Evolutionary conservation across 2,113 vertebrate genomes (phyloP), one percentile per base, ranked within the genome.

Genomic region (Apodemus speciosus): DNA sequence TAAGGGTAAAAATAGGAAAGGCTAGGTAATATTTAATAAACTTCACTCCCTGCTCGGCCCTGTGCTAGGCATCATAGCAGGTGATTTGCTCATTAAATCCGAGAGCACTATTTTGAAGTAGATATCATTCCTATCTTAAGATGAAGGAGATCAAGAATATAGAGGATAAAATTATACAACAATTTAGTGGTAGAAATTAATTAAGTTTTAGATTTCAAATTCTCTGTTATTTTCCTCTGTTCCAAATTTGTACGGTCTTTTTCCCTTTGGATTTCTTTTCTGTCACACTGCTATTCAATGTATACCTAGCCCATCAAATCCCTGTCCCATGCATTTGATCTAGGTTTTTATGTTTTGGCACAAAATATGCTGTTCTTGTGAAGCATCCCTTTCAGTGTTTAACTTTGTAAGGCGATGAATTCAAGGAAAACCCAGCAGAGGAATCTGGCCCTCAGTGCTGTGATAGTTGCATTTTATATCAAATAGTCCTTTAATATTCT

Each of bases 401-500:
- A 89, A 90, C 92, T 96, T 96, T 84, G 86, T 94, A 94, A 94
- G 73, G 80, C 92, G 94, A 73, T 18, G 86, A 96, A 90, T 94
- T 96, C 95, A 95, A 96, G 94, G 81, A 93, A 96, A 96, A 96
- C 25, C 86, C 92, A 96, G 95, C 96, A 96, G 96, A 88, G 94
- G 71, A 81, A 77, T 53, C 75, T 71, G 93, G 85, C 66, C 71
- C 76, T 94, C 87, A 89, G 38, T 85, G 87, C 93, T 94, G 80
- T 96, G 95, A 95, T 97, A 93, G 90, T 72, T 95, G 93, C 94
- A 96, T 95, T 97, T 97, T 96, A 96, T 88, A 97, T 97, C 93
- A 97, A 96, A 97, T 81, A 96, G 77, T 95, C 30, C 43, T 97
- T 81, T 96, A 96, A 96, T 95, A 97, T 97, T 97, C 96, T 96